These are phyloP conservation scores for Etheostoma perlongum DNA, from an alignment of 2,797 vertebrate genomes.

Conservation along the genomic window DNA sequence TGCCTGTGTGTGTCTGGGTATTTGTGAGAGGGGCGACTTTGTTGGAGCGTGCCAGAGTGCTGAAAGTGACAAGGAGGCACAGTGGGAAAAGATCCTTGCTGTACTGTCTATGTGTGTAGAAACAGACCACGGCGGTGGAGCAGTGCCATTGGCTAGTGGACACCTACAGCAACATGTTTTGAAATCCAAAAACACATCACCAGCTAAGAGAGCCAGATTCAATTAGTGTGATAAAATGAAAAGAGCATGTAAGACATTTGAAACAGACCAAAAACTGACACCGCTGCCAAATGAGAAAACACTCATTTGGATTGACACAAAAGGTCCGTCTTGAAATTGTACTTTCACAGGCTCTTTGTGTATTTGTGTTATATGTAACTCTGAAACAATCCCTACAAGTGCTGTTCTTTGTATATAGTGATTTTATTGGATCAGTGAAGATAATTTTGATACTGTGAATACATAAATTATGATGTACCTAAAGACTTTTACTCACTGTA, in stretches of 20 bases:
- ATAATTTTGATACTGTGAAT: background rate
- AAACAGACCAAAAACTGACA: constrained; percentile 44
- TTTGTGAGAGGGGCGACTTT: constrained; percentile 67
- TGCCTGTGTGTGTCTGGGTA: constrained; percentile 47
- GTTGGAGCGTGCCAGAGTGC: constrained; percentile 73
- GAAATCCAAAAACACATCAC: constrained; percentile 63
- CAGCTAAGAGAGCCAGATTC: constrained; percentile 72
- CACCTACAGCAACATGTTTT: constrained; percentile 79
- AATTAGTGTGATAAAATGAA: constrained; percentile 77
- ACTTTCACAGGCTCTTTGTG: constrained; percentile 36
- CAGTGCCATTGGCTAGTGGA: constrained; percentile 73
- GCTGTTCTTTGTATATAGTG: constrained; percentile 2
- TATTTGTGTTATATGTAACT: constrained; percentile 16
- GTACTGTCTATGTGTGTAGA: constrained; percentile 67
- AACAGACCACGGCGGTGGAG: constrained; percentile 70
- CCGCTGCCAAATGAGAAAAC: constrained; percentile 54
- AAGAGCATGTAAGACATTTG: constrained; percentile 72
- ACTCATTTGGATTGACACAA: constrained; percentile 52
- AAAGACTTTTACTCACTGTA: background rate
- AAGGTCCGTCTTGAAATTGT: constrained; percentile 24
- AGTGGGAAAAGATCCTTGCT: constrained; percentile 72
- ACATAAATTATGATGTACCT: background rate
- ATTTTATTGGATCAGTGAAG: constrained; percentile 11
- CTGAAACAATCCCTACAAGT: constrained; percentile 9
- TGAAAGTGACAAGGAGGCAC: constrained; percentile 78